Evolutionary conservation across 2,888 invertebrate species (phyloP).

Genomic region (Drosophila cognata): DNA sequence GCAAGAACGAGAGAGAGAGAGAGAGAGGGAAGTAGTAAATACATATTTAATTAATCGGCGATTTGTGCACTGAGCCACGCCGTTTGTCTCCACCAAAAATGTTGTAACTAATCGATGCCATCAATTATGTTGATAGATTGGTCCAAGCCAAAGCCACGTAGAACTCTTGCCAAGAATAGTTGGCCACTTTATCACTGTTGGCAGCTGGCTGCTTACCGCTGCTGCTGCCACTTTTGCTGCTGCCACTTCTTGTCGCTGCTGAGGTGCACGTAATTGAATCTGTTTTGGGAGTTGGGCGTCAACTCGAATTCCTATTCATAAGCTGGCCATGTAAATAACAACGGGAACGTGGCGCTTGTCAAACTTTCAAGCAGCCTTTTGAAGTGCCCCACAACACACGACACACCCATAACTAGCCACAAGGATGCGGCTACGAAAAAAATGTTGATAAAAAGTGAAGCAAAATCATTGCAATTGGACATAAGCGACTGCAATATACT

Average conservation of each 20-base stretch:
- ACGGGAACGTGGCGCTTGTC: constrained; percentile 64
- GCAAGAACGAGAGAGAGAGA: not conserved
- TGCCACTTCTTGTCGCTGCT: constrained; percentile 11
- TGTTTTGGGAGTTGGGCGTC: constrained; percentile 1
- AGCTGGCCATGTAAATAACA: constrained; percentile 64
- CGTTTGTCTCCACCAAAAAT: constrained; percentile 61
- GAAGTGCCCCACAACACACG: constrained; percentile 48
- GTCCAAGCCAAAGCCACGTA: constrained; percentile 67
- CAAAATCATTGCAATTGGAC: not conserved
- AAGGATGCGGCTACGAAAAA: constrained; percentile 46
- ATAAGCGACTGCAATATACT: not conserved
- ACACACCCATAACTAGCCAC: constrained; percentile 50
- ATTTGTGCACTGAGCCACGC: constrained; percentile 80
- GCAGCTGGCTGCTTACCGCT: constrained; percentile 74
- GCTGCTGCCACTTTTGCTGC: constrained; percentile 12
- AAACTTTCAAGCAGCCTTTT: constrained; percentile 73
- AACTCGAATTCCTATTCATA: constrained; percentile 63
- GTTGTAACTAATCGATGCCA: constrained; percentile 83
- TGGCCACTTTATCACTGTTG: constrained; percentile 77
- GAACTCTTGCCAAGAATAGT: constrained; percentile 30
- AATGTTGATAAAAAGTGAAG: not conserved
- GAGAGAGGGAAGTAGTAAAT: constrained; percentile 61
- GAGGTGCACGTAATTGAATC: constrained; percentile 78
- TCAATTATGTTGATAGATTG: constrained; percentile 84
- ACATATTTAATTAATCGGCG: constrained; percentile 81